These are phyloP conservation scores for Ophioderma brevispina DNA, from an alignment of 35 echinoderm and acorn worm genomes.

Conservation along the genomic window DNA sequence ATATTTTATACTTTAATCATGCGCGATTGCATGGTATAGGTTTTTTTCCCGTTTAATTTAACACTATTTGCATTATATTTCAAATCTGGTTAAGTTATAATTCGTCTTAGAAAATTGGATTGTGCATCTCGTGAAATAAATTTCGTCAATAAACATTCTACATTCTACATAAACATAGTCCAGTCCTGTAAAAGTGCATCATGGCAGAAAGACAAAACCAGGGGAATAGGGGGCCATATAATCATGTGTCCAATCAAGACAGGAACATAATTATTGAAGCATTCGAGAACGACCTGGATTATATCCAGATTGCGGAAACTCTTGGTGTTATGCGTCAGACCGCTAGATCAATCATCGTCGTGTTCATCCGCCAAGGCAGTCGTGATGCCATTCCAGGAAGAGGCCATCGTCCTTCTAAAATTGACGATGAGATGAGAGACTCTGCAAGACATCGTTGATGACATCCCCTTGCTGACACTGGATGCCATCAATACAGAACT, in stretches of 20 bases:
- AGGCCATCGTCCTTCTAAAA: neutral
- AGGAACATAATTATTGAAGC: neutral
- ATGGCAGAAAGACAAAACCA: neutral
- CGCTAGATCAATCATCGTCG: neutral
- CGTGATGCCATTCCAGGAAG: neutral
- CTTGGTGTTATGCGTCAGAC: neutral
- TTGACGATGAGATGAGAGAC: neutral
- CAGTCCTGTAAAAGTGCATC: too few relatives aligned
- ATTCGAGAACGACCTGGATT: neutral
- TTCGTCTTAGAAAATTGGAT: too few relatives aligned
- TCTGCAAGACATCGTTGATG: neutral
- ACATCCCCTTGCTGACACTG: neutral
- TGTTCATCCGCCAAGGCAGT: neutral
- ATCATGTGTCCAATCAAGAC: neutral
- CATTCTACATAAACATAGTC: too few relatives aligned
- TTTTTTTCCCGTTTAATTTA: too few relatives aligned
- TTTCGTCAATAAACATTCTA: too few relatives aligned
- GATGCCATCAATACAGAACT: neutral
- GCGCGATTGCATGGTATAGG: too few relatives aligned
- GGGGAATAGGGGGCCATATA: neutral
- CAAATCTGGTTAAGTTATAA: too few relatives aligned
- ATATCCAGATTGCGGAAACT: neutral
- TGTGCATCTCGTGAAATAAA: too few relatives aligned
- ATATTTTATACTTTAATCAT: too few relatives aligned
- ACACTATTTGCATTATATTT: too few relatives aligned